phyloP scores from a whole-genome alignment of 2,113 vertebrate genomes.

The Ranitomeya variabilis region DNA sequence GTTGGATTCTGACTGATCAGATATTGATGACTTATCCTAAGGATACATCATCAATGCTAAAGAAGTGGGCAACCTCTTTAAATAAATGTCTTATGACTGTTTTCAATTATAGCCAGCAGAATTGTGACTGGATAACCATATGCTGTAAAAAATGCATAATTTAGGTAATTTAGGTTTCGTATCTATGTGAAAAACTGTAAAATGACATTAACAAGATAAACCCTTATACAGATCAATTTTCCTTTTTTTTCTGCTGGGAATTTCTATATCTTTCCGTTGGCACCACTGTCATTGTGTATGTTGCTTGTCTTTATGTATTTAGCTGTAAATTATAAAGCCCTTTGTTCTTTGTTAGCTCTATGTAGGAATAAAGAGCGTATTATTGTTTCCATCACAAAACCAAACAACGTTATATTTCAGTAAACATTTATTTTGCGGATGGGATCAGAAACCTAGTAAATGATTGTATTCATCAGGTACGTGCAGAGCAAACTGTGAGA shows the following conservation, averaged over 20 bases:
- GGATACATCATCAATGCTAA: too few species aligned
- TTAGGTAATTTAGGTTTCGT: too few species aligned
- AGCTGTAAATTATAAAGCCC: slow-evolving; percentile 10
- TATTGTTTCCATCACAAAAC: slow-evolving; percentile 21
- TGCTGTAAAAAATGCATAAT: too few species aligned
- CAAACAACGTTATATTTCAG: slow-evolving; percentile 16
- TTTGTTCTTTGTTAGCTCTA: slow-evolving; percentile 8
- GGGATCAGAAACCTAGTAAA: neutral
- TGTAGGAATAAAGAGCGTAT: slow-evolving; percentile 1
- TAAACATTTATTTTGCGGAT: slow-evolving; percentile 28
- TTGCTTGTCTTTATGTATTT: neutral
- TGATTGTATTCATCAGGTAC: slow-evolving; percentile 7
- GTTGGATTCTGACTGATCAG: too few species aligned
- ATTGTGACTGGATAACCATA: too few species aligned
- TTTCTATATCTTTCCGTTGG: neutral
- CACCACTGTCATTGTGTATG: neutral
- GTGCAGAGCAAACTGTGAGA: neutral
- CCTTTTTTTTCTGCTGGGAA: neutral
- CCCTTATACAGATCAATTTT: neutral
- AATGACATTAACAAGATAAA: too few species aligned
- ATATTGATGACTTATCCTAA: too few species aligned
- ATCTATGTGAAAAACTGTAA: too few species aligned
- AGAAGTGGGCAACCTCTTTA: too few species aligned
- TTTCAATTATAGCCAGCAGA: too few species aligned
- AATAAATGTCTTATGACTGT: too few species aligned